Percentiles rank a stretch among this genome's conserved stretches.
phyloP scores from a whole-genome alignment of 2,113 vertebrate genomes.

The Microcebus murinus region DNA sequence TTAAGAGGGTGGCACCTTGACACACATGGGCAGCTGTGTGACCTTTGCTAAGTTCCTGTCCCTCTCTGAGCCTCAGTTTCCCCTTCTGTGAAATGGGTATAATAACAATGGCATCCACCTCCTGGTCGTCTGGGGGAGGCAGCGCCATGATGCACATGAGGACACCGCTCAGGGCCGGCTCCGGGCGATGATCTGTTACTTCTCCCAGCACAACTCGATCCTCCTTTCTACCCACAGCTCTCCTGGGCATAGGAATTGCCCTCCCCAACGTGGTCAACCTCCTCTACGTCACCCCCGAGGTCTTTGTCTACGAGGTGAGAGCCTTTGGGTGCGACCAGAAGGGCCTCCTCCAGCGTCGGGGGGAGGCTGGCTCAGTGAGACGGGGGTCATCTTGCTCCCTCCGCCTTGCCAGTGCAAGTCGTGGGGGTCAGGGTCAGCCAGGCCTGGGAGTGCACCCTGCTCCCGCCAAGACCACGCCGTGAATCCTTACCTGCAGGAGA shows the following conservation, averaged over 20 bases:
- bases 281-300: not conserved
- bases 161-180: not conserved
- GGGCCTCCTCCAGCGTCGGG: not conserved
- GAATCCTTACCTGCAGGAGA: not conserved
- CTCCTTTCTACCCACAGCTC: constrained; percentile 53
- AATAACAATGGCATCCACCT: not conserved
- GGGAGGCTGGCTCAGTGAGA: not conserved
- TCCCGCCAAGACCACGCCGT: not conserved
- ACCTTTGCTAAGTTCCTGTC: not conserved
- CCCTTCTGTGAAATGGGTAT: not conserved
- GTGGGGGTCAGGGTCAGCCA: not conserved
- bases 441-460: not conserved
- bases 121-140: not conserved
- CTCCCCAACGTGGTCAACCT: constrained; percentile 67
- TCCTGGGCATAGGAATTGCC: constrained; percentile 63
- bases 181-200: fast-evolving
- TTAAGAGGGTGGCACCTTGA: not conserved
- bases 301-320: constrained; percentile 75
- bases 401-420: not conserved
- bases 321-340: not conserved
- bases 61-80: not conserved
- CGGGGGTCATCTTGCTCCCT: not conserved
- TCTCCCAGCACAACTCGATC: not conserved
- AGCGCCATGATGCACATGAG: fast-evolving
- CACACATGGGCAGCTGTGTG: not conserved